Evolutionary conservation across 2,113 vertebrate genomes (phyloP), one percentile per base, ranked within the genome.

Genomic region (Corythoichthys haematopterus): DNA sequence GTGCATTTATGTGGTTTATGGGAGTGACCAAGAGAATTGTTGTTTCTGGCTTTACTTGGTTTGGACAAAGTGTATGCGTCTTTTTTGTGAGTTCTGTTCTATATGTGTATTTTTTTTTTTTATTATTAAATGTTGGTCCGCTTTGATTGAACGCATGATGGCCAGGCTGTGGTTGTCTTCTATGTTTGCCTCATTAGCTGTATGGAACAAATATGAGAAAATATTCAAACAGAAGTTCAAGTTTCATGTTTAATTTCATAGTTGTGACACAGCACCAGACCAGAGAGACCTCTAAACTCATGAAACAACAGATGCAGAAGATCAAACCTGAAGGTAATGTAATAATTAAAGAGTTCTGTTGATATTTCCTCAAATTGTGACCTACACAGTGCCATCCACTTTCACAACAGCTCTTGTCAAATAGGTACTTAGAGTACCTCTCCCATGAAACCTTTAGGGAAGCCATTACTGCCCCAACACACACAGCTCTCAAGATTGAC

Each of bases 161-260:
- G 51, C 37, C 58, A 60, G 37, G 58, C 6, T n/a, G 16, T 60
- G 11, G 37, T 60, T 40, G 57, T 60, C 57, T 40, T 35, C 20
- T 57, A 36, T 6, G 35, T 57, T 61, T 11, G n/a, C 59, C 40
- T 45, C 16, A 45, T 60, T 40, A 14, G 37, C 36, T 56, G 6
- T 55, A 28, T 35, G 52, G 51, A 14, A 36, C 20, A 40, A 40
- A 47, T 46, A 4, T 2, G 46, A 28, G 6, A 12, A 65, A 52
- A 10, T 55, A 35, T 64, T 8, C 3, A 53, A 69, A 61, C 28
- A 69, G n/a, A 35, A 45, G 57, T 11, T 20, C 9, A 15, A 50
- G 67, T 75, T 1, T 75, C 74, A 46, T 80, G 43, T 75, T 80
- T 16, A 63, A 66, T 75, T 48, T 74, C 58, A n/a, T 76, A 88